Evolutionary conservation across 2,888 invertebrate species (phyloP).

Genomic region (Phasia obesa): DNA sequence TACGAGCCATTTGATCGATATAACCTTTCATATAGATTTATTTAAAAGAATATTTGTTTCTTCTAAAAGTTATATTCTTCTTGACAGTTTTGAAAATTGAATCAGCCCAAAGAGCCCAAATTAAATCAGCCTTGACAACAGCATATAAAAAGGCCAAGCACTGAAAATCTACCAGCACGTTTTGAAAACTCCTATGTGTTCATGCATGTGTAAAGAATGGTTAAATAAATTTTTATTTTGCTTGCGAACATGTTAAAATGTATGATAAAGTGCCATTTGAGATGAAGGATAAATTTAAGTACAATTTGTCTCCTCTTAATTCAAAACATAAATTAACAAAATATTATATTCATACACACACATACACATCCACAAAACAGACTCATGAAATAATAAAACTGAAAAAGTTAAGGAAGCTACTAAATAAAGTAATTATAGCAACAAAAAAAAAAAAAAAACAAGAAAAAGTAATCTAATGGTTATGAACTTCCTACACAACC

Average conservation of each 20-base stretch:
- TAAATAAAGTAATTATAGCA: constrained; percentile 19
- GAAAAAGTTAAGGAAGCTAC: constrained; percentile 14
- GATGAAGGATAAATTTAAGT: background rate
- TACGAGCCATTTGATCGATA: no score
- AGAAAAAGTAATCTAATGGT: constrained; percentile 14
- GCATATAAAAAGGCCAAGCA: no score
- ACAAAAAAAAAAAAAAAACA: no score
- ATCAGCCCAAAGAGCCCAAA: no score
- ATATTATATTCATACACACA: constrained; percentile 6
- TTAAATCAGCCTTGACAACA: no score
- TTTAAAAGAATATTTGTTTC: no score
- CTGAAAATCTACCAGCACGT: no score
- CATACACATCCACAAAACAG: constrained; percentile 12
- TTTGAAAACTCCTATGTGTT: no score
- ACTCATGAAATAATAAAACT: constrained; percentile 9
- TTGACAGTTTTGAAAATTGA: no score
- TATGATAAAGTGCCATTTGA: background rate
- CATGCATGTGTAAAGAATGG: background rate
- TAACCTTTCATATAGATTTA: no score
- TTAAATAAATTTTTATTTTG: background rate
- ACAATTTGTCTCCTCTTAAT: constrained; percentile 26
- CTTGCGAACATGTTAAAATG: background rate
- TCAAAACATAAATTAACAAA: constrained; percentile 22
- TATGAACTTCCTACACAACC: constrained; percentile 2
- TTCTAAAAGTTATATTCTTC: no score